A percentile compares a stretch with the other conserved stretches of the same genome.
phyloP scores from a whole-genome alignment of 2,797 vertebrate genomes.

The Sternotherus odoratus region DNA sequence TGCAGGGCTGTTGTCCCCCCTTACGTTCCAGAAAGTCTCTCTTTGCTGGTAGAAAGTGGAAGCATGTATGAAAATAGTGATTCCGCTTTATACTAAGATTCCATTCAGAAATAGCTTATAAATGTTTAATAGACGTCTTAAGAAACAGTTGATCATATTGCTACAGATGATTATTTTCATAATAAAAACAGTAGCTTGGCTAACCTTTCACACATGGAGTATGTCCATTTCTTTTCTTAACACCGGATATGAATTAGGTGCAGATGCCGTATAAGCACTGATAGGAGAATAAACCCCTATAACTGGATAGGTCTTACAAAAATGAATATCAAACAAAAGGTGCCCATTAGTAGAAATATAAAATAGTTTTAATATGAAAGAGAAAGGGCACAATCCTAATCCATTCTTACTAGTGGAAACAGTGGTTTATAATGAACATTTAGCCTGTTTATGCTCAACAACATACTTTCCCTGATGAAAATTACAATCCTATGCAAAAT shows the following conservation, averaged over 20 bases:
- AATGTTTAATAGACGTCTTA: neutral
- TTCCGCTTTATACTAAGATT: neutral
- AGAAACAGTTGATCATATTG: neutral
- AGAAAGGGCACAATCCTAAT: neutral
- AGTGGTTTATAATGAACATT: neutral
- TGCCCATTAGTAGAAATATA: neutral
- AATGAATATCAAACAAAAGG: constrained; percentile 9
- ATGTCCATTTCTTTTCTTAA: neutral
- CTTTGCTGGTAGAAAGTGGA: neutral
- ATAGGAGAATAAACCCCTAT: neutral
- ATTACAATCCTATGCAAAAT: neutral
- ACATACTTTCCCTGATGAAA: neutral
- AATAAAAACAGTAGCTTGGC: neutral
- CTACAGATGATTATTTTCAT: neutral
- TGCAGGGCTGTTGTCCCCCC: neutral
- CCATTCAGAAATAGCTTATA: neutral
- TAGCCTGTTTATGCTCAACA: neutral
- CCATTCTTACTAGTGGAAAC: neutral
- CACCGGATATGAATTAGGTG: neutral
- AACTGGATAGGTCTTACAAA: neutral
- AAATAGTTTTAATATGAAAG: constrained; percentile 26
- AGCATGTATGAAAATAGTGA: neutral
- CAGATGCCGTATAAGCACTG: neutral
- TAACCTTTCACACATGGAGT: neutral
- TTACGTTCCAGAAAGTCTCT: neutral